Evolutionary conservation across 92 coral and sea anemone genomes (phyloP).

Genomic region (Desmophyllum pertusum): DNA sequence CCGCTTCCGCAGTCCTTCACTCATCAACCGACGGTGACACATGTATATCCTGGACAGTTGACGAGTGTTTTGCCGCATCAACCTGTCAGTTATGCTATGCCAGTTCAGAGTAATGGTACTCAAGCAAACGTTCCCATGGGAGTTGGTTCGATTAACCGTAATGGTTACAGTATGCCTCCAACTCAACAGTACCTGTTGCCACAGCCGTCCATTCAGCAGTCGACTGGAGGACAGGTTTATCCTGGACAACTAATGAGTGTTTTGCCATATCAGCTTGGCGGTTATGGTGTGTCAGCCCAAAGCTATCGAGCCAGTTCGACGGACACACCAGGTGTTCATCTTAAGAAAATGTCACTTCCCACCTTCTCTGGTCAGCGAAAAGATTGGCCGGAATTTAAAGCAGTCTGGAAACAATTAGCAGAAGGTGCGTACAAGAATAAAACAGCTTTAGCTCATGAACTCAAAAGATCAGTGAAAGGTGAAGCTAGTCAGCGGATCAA

Average conservation of each 20-base stretch:
- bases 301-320: slow-evolving; percentile 9
- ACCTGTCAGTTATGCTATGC: neutral
- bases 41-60: neutral
- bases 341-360: slow-evolving; percentile 62
- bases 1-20: neutral
- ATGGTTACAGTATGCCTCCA: neutral
- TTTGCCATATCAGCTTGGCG: neutral
- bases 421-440: slow-evolving; percentile 48
- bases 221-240: slow-evolving; percentile 11
- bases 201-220: slow-evolving; percentile 7
- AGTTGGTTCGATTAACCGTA: neutral
- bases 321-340: slow-evolving; percentile 24
- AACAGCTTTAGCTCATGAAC: slow-evolving; percentile 61
- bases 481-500: slow-evolving; percentile 57
- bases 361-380: slow-evolving; percentile 56
- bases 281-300: slow-evolving; percentile 8
- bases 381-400: slow-evolving; percentile 59
- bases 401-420: slow-evolving; percentile 69
- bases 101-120: neutral
- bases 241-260: slow-evolving; percentile 17
- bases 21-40: neutral
- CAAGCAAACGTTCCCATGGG: slow-evolving; percentile 8
- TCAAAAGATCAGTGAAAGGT: slow-evolving; percentile 60
- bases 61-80: neutral
- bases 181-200: slow-evolving; percentile 6